These are phyloP conservation scores for Drosophila punjabiensis DNA, from an alignment of 1,140 invertebrate species.

Conservation along the genomic window DNA sequence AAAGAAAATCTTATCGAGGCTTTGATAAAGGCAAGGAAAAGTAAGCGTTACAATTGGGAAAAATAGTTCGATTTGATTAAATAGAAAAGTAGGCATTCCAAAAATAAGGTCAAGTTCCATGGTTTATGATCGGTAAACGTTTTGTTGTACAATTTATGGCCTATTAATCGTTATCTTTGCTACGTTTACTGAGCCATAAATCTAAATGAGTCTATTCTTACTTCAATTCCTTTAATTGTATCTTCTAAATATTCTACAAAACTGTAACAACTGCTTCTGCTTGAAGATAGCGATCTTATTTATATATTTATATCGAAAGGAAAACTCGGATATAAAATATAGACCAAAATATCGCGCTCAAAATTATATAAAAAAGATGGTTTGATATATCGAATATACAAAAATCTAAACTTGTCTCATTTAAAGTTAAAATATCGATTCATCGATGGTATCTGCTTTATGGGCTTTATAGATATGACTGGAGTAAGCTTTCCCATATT, in stretches of 20 bases:
- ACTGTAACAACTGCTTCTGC: neutral
- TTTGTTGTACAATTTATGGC: neutral
- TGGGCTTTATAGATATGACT: too few species aligned
- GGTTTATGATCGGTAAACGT: constrained; percentile 5
- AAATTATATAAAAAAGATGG: too few species aligned
- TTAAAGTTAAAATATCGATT: too few species aligned
- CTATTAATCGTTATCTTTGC: constrained; percentile 2
- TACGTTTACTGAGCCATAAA: neutral
- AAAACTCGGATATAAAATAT: too few species aligned
- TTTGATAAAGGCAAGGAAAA: constrained; percentile 32
- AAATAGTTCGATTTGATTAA: constrained; percentile 16
- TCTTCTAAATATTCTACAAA: neutral
- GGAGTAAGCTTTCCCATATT: neutral
- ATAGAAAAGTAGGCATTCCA: constrained; percentile 3
- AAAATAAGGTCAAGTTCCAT: neutral
- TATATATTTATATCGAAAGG: too few species aligned
- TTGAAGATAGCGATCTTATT: too few species aligned
- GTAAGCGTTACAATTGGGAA: constrained; percentile 28
- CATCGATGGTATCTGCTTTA: too few species aligned
- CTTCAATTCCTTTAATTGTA: neutral
- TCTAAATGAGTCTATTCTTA: neutral
- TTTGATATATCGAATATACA: too few species aligned
- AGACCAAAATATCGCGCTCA: too few species aligned
- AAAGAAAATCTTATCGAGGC: constrained; percentile 23
- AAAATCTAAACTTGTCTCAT: too few species aligned